phyloP scores from a whole-genome alignment of 2,888 invertebrate genomes.

The Mythimna albipuncta region DNA sequence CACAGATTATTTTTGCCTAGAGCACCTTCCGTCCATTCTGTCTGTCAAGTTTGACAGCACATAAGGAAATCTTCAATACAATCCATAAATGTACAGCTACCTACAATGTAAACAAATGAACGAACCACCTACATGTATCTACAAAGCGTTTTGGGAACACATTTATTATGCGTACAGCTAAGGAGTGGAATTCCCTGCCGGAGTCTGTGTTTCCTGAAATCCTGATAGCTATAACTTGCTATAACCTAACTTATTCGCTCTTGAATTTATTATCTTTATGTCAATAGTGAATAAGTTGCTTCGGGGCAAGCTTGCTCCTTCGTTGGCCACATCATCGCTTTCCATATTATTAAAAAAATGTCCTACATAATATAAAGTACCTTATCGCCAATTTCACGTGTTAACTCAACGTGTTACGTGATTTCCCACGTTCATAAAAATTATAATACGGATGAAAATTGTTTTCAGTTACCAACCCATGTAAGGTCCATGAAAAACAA shows the following conservation, averaged over 20 bases:
- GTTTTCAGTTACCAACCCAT: not conserved
- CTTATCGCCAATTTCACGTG: conserved; percentile 28
- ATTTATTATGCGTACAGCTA: too few relatives aligned
- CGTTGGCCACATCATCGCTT: too few relatives aligned
- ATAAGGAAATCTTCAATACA: not conserved
- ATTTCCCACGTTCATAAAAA: too few relatives aligned
- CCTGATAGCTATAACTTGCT: too few relatives aligned
- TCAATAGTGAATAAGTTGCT: too few relatives aligned
- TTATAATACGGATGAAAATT: conserved; percentile 14
- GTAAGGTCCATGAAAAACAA: conserved; percentile 17
- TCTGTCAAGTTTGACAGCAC: conserved; percentile 1
- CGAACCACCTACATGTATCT: not conserved
- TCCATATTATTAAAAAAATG: too few relatives aligned
- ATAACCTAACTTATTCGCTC: too few relatives aligned
- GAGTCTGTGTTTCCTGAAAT: too few relatives aligned
- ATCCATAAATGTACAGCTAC: not conserved
- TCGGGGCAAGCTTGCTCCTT: too few relatives aligned
- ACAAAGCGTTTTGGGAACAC: not conserved
- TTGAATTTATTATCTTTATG: too few relatives aligned
- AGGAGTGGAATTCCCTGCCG: too few relatives aligned
- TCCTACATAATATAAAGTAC: not conserved
- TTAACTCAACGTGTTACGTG: not conserved
- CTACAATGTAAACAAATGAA: conserved; percentile 8
- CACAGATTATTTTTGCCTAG: conserved; percentile 1
- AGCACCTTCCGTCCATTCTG: conserved; percentile 6